These are phyloP conservation scores for Chloebia gouldiae DNA, from an alignment of 2,113 vertebrate species.

Conservation along the genomic window DNA sequence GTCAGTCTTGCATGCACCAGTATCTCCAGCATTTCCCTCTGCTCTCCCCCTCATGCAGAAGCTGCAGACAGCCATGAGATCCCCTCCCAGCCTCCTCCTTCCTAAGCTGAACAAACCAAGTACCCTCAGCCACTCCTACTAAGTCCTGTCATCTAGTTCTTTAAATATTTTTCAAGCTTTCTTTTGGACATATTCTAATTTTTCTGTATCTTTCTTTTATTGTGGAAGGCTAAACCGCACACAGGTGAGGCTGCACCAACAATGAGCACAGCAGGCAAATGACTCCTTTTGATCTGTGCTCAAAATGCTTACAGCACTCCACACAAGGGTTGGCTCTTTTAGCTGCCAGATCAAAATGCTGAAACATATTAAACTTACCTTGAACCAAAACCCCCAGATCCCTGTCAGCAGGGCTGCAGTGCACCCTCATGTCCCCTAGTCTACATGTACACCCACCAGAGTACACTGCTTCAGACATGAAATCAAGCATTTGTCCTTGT, in stretches of 20 bases:
- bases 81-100: neutral
- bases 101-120: neutral
- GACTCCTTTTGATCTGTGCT: neutral
- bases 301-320: neutral
- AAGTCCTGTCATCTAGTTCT: neutral
- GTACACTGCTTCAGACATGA: neutral
- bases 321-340: neutral
- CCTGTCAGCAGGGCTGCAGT: neutral
- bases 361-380: neutral
- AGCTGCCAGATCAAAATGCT: neutral
- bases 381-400: neutral
- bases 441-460: rapidly evolving
- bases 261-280: neutral
- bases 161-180: neutral
- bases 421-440: rapidly evolving
- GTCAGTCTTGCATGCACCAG: neutral
- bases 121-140: neutral
- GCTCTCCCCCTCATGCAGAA: neutral
- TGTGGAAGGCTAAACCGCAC: neutral
- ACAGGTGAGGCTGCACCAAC: neutral
- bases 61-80: neutral
- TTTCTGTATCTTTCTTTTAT: neutral
- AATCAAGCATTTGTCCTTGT: neutral
- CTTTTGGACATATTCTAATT: neutral
- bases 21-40: neutral